Conservation (phyloP, 2,888 invertebrate genomes). For the Lobophora halterata region DNA sequence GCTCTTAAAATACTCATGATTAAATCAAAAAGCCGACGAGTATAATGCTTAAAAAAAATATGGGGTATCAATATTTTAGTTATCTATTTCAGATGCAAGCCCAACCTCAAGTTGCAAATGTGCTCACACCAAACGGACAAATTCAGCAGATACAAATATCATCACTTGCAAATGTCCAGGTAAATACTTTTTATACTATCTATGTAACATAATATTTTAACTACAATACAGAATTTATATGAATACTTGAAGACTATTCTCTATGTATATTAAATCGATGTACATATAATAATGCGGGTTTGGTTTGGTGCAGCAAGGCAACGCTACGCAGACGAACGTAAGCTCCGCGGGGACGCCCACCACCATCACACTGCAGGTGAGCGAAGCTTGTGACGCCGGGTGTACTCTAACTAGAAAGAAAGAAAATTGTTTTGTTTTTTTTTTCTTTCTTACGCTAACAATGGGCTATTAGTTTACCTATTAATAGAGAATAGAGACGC, state of each 20-base stretch:
- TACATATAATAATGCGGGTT: conserved; percentile 35
- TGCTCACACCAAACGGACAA: conserved; percentile 93
- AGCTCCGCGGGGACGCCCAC: conserved; percentile 52
- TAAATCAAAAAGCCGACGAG: too few species aligned
- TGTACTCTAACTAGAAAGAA: too few species aligned
- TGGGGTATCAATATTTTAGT: neutral
- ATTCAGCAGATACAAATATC: conserved; percentile 94
- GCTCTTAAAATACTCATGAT: too few species aligned
- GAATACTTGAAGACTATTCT: too few species aligned
- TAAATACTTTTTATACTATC: too few species aligned
- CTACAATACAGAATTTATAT: too few species aligned
- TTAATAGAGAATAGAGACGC: too few species aligned
- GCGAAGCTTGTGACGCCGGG: conserved; percentile 20
- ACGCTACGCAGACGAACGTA: conserved; percentile 47
- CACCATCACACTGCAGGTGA: conserved; percentile 75
- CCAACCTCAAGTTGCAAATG: conserved; percentile 88
- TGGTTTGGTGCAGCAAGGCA: conserved; percentile 65
- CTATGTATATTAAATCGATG: conserved; percentile 21
- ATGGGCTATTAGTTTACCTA: too few species aligned
- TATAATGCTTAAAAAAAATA: too few species aligned
- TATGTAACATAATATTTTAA: too few species aligned
- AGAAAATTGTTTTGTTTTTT: too few species aligned
- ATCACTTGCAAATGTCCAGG: conserved; percentile 80
- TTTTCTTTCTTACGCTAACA: too few species aligned
- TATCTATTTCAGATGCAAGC: conserved; percentile 71